phyloP scores from a whole-genome alignment of 2,113 vertebrate species.

The Gadus chalcogrammus region DNA sequence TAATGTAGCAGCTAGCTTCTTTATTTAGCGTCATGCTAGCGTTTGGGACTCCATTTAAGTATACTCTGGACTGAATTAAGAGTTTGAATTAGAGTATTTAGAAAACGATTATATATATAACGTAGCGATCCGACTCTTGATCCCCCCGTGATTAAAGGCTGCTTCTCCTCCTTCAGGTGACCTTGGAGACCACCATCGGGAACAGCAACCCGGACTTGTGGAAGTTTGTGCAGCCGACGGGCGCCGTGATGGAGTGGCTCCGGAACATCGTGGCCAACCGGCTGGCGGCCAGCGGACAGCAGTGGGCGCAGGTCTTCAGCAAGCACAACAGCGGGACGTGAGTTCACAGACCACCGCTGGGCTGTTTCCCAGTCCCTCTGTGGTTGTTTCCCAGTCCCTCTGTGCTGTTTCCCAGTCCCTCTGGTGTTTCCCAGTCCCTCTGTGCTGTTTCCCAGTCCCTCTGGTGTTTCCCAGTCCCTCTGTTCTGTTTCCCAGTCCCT shows the following conservation, averaged over 20 bases:
- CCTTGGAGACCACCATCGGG: constrained; percentile 91
- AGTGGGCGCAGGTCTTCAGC: constrained; percentile 80
- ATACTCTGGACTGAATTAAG: background rate
- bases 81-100: background rate
- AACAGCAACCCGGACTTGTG: constrained; percentile 84
- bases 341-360: constrained; percentile 41
- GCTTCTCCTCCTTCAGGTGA: constrained; percentile 70
- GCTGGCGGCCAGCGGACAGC: constrained; percentile 72
- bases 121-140: too few species aligned
- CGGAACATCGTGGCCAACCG: constrained; percentile 90
- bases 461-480: too few species aligned
- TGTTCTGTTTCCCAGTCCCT: too few species aligned
- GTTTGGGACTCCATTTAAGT: background rate
- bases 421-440: constrained; percentile 1
- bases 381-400: too few species aligned
- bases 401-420: background rate
- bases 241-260: constrained; percentile 86
- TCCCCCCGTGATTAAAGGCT: too few species aligned
- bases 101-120: background rate
- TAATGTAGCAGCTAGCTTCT: too few species aligned
- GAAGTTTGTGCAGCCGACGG: constrained; percentile 80
- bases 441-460: too few species aligned
- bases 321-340: constrained; percentile 95
- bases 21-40: background rate
- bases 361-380: background rate